Conservation (phyloP, 1,140 invertebrate species). For the Pinna nobilis region DNA sequence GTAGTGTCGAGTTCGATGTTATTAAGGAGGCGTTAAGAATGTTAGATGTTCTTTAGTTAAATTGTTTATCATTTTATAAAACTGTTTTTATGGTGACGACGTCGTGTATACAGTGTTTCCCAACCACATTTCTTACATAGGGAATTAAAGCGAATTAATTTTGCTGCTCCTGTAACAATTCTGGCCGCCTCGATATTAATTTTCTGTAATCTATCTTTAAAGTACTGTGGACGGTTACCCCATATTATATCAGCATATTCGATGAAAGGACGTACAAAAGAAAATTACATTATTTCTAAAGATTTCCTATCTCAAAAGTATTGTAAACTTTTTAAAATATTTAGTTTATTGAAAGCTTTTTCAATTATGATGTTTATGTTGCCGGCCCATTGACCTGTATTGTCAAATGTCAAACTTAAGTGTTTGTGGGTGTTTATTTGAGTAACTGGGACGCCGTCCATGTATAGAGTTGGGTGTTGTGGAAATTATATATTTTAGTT, state of each 20-base stretch:
- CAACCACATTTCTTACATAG: slow-evolving; percentile 13
- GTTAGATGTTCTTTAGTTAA: slow-evolving; percentile 1
- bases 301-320: slow-evolving; percentile 10
- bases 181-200: slow-evolving; percentile 26
- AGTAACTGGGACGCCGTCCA: background rate
- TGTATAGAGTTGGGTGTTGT: background rate
- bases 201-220: slow-evolving; percentile 24
- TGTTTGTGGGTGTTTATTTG: slow-evolving; percentile 14
- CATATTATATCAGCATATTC: slow-evolving; percentile 39
- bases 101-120: slow-evolving; percentile 9
- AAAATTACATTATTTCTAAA: slow-evolving; percentile 29
- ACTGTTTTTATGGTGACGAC: slow-evolving; percentile 16
- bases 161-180: slow-evolving; percentile 32
- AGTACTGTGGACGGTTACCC: slow-evolving; percentile 4
- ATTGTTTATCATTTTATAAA: slow-evolving; percentile 27
- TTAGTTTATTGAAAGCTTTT: slow-evolving; percentile 23
- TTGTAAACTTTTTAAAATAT: slow-evolving; percentile 10
- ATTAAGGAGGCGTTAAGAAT: background rate
- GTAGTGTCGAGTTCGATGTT: background rate
- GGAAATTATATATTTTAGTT: background rate
- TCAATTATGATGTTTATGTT: slow-evolving; percentile 22
- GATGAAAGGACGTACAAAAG: slow-evolving; percentile 21
- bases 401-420: slow-evolving; percentile 5
- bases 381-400: background rate
- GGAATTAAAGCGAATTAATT: background rate